These are phyloP conservation scores for Drosophila sp. DNA, from an alignment of 1,140 invertebrate genomes.

Conservation along the genomic window DNA sequence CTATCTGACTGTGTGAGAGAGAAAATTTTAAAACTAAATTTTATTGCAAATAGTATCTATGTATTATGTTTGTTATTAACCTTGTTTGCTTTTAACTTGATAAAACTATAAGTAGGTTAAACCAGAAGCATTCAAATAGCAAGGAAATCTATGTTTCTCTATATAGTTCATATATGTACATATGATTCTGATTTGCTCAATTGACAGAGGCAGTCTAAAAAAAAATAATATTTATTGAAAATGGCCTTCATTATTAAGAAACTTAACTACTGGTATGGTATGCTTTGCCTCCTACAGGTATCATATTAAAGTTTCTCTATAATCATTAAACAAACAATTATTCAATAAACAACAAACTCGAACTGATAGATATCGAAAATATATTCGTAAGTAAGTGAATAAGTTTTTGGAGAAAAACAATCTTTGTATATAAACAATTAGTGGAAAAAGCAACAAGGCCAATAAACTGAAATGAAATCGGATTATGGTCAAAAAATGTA, in stretches of 20 bases:
- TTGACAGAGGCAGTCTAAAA: not conserved
- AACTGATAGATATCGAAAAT: not conserved
- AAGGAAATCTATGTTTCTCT: conserved; percentile 1
- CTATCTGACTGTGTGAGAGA: conserved; percentile 13
- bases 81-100: conserved; percentile 6
- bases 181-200: not conserved
- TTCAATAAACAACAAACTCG: conserved; percentile 17
- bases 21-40: conserved; percentile 30
- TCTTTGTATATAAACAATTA: conserved; percentile 58
- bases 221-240: not conserved
- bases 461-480: conserved; percentile 62
- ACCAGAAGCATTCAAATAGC: not conserved
- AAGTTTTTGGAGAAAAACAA: not conserved
- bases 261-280: not conserved
- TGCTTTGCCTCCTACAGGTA: conserved; percentile 5
- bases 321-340: conserved; percentile 24
- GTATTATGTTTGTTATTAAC: conserved; percentile 5
- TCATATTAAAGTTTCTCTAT: conserved; percentile 16
- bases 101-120: conserved; percentile 4
- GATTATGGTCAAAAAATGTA: not conserved
- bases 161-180: conserved; percentile 12
- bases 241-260: conserved; percentile 24
- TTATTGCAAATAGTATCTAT: conserved; percentile 48
- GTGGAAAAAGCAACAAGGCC: conserved; percentile 52
- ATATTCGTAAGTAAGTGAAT: conserved; percentile 19